Conservation (phyloP, 2,888 invertebrate genomes). For the Drosophila tripunctata region DNA sequence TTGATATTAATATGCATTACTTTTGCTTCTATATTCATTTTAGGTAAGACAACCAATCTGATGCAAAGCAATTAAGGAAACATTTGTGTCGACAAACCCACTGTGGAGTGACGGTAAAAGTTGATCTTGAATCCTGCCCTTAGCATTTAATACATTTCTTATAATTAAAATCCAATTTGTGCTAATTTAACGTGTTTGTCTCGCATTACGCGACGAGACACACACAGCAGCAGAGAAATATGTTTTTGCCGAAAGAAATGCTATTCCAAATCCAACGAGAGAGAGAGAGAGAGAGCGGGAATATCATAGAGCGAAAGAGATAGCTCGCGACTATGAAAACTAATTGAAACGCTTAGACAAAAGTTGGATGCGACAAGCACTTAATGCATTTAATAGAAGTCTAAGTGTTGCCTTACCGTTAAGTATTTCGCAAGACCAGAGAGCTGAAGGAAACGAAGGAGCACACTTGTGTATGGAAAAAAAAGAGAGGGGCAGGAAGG, state of each 20-base stretch:
- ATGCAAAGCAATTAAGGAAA: slow-evolving; percentile 38
- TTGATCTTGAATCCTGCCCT: background rate
- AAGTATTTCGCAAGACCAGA: slow-evolving; percentile 21
- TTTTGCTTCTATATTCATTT: background rate
- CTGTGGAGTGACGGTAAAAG: background rate
- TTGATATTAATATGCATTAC: background rate
- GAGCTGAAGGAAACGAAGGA: background rate
- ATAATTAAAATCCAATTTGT: slow-evolving; percentile 66
- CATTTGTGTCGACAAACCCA: slow-evolving; percentile 26
- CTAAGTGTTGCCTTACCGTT: slow-evolving; percentile 52
- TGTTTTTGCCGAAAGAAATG: slow-evolving; percentile 31
- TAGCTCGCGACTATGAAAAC: slow-evolving; percentile 65
- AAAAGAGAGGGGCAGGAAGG: slow-evolving; percentile 7
- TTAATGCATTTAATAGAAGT: slow-evolving; percentile 78
- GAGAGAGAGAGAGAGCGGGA: slow-evolving; percentile 5
- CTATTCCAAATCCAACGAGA: background rate
- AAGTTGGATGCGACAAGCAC: slow-evolving; percentile 76
- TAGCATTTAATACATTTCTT: slow-evolving; percentile 34
- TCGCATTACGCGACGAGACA: slow-evolving; percentile 31
- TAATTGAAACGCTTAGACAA: slow-evolving; percentile 81
- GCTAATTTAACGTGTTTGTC: slow-evolving; percentile 60
- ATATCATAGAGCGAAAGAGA: background rate
- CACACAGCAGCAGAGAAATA: slow-evolving; percentile 12
- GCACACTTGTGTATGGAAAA: slow-evolving; percentile 34
- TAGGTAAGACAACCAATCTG: slow-evolving; percentile 10